Evolutionary conservation across 2,797 vertebrate genomes (phyloP), one percentile per base, ranked within the genome.

Genomic region (Bufotes viridis): DNA sequence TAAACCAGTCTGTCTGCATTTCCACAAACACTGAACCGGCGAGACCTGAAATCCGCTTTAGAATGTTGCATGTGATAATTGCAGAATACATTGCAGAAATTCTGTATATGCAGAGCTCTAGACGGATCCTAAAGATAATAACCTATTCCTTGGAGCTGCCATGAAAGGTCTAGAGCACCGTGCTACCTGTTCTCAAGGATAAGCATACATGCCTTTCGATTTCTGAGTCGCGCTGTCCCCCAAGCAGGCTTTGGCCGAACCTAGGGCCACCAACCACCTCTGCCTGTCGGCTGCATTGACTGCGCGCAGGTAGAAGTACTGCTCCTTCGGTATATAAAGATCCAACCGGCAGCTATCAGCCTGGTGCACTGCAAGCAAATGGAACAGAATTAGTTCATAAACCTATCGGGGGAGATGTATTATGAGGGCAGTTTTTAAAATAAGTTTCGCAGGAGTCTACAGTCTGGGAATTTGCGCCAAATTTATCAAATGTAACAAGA

Each of bases 211-310:
- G 90, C 92, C 91, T 91, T 87, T 90, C 49, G 91, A 78, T 57
- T 91, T 89, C 58, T 92, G 90, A 84, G 84, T 85, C 81, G 80
- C 69, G 74, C 87, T 75, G 81, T 90, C 83, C 1, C 88, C 84
- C 13, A 91, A 74, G 61, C 92, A 93, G 49, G 92, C 92, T 82
- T 93, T 93, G 29, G 92, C 90, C 57, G 90, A 92, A 2, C 92
- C 92, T 81, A 93, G 86, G 7, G 91, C 92, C n/a, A 93, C 92
- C 83, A 93, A 82, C 92, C 92, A 93, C 65, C 90, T 92, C 89
- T 93, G 92, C 75, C 92, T 86, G 60, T 93, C 91, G 7, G 91
- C 90, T 7, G 90, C 91, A 34, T 85, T 91, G 86, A 89, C 85
- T 20, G 92, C 91, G 26, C 90, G 88, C 89, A 93, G 69, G 86